phyloP scores from a whole-genome alignment of 2,888 invertebrate genomes.

The Machimus rusticus region DNA sequence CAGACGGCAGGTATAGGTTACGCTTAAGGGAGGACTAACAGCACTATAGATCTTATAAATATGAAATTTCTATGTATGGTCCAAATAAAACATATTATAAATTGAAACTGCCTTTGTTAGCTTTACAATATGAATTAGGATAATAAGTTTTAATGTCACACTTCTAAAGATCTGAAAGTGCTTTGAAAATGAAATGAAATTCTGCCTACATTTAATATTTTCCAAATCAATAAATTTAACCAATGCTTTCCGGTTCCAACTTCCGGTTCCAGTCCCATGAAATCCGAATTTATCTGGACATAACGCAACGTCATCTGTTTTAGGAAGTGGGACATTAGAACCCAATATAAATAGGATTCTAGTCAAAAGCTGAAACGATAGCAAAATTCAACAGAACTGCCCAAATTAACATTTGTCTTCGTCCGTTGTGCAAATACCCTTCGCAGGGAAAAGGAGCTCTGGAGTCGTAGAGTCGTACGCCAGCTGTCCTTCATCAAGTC shows the following conservation, averaged over 20 bases:
- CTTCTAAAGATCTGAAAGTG: not conserved
- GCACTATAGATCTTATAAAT: too few species aligned
- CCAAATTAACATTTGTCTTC: not conserved
- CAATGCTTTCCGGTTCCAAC: not conserved
- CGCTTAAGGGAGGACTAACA: too few species aligned
- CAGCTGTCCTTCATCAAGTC: conserved; percentile 6
- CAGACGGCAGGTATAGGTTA: too few species aligned
- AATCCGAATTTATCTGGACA: not conserved
- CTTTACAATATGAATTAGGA: not conserved
- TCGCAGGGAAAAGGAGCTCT: not conserved
- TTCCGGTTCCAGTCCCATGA: not conserved
- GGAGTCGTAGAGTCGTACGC: not conserved
- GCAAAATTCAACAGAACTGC: not conserved
- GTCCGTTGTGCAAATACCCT: not conserved
- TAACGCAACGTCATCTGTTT: not conserved
- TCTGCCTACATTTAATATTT: not conserved
- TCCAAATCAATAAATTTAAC: not conserved
- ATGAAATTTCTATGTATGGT: too few species aligned
- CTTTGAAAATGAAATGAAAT: not conserved
- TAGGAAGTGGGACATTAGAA: not conserved
- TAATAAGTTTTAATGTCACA: not conserved
- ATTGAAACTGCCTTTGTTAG: not conserved
- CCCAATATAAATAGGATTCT: not conserved
- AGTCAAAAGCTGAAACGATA: not conserved
- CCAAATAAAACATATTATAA: too few species aligned